These are phyloP conservation scores for Scaptomyza caliginosa DNA, from an alignment of 2,888 invertebrate genomes.

Conservation along the genomic window DNA sequence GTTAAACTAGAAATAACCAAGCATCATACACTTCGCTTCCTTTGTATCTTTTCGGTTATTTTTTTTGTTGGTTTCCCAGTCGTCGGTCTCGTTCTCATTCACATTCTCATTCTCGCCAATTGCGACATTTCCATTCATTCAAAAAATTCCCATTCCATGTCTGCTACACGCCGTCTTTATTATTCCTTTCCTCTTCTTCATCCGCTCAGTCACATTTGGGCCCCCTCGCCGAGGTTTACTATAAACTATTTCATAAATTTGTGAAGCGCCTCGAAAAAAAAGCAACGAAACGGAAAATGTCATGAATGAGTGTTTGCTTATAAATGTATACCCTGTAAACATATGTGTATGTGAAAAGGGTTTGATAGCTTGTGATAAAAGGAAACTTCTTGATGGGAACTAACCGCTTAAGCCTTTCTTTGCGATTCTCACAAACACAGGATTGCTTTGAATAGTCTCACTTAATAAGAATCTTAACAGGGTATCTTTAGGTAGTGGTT, in stretches of 20 bases:
- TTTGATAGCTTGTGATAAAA: background rate
- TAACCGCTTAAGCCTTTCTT: constrained; percentile 4
- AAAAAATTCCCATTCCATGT: constrained; percentile 33
- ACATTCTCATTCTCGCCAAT: constrained; percentile 39
- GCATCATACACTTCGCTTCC: too few species aligned
- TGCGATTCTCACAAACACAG: background rate
- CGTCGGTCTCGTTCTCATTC: constrained; percentile 11
- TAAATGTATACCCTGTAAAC: background rate
- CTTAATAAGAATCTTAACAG: background rate
- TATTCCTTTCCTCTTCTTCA: constrained; percentile 1
- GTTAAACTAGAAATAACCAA: constrained; percentile 61
- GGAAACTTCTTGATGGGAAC: too few species aligned
- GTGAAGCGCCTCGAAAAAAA: constrained; percentile 37
- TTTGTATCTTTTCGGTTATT: too few species aligned
- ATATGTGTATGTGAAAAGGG: background rate
- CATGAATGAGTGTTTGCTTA: constrained; percentile 43
- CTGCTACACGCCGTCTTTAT: background rate
- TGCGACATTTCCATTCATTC: constrained; percentile 58
- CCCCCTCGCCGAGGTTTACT: constrained; percentile 62
- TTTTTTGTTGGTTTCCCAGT: background rate
- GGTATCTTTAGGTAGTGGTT: constrained; percentile 6
- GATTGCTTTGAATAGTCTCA: too few species aligned
- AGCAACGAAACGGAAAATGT: constrained; percentile 28
- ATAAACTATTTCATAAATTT: constrained; percentile 64
- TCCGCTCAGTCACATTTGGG: constrained; percentile 27